Base-by-base conservation (phyloP, 2,888 invertebrate species). In the Caenorhabditis sp. region DNA sequence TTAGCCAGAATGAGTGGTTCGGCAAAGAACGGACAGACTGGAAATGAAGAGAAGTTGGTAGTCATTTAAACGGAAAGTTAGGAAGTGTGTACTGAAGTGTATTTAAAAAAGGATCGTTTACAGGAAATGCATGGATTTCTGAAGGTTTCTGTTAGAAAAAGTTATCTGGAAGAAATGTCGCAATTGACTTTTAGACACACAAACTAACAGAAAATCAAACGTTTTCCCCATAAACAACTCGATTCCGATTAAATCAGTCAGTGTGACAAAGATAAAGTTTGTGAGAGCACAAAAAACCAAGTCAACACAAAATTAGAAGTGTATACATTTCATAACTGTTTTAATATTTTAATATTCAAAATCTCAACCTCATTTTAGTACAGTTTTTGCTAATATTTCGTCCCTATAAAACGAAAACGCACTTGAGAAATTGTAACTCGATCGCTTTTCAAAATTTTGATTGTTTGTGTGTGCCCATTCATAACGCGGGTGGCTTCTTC, bases 21-120 rank as follows among this genome's bases (percentile, higher is more conserved):
- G 35, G 87, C 85, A 56, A 82, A 77, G 77, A 87, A 87, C 20
- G 87, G 87, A 68, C 87, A 87, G 22, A 87, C 87, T 86, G 78
- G 65, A 84, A 81, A 46, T n/a, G n/a, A 24, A 32, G 46, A 39
- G 41, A 27, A 24, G 35, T 22, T 22, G 20, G 41, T 24, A 20
- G 17, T 46, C n/a, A n/a, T n/a, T n/a, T n/a, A n/a, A n/a, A n/a
- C n/a, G n/a, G n/a, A n/a, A 13, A 27, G 17, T 27, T 4, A 52
- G 30, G 22, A 4, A 17, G 4, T 11, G 52, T 27, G 17, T 15
- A 39, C 13, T 30, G 37, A n/a, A 39, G 15, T 17, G 22, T n/a
- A n/a, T n/a, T n/a, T n/a, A n/a, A n/a, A n/a, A n/a, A n/a, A n/a
- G n/a, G n/a, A n/a, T n/a, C n/a, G n/a, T n/a, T n/a, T n/a, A n/a